A percentile compares a stretch with the other conserved stretches of the same genome.
Conservation (phyloP, 2,797 vertebrate species). For the Sebastes hubbsi region DNA sequence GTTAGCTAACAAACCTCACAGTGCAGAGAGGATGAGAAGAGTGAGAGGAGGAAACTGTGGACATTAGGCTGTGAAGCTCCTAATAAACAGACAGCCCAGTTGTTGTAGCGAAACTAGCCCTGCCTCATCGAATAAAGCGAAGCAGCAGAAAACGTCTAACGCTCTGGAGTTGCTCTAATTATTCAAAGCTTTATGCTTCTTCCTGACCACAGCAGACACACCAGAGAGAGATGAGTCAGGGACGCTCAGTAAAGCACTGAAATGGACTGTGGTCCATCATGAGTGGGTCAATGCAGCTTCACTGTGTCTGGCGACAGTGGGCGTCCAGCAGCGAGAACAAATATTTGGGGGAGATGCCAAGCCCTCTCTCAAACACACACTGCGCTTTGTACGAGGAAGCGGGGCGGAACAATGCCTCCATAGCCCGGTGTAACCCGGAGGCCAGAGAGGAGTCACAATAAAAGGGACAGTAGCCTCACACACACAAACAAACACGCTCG, state of each 20-base stretch:
- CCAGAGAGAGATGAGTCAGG: conserved; percentile 21
- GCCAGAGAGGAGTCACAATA: conserved; percentile 41
- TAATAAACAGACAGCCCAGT: conserved; percentile 20
- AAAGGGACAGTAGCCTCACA: conserved; percentile 23
- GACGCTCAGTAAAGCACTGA: not conserved
- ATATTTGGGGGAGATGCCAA: conserved; percentile 81
- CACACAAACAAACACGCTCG: conserved; percentile 8
- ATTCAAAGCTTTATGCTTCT: not conserved
- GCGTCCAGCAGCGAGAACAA: conserved; percentile 74
- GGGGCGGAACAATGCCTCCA: conserved; percentile 75
- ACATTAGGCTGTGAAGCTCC: conserved; percentile 19
- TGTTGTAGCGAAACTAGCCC: conserved; percentile 24
- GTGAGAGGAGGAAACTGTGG: conserved; percentile 6
- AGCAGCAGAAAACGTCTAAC: conserved; percentile 8
- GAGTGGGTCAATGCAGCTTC: conserved; percentile 44
- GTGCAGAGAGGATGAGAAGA: not conserved
- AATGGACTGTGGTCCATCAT: conserved; percentile 3
- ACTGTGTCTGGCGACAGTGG: conserved; percentile 59
- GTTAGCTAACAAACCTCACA: conserved; percentile 11
- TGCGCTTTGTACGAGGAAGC: conserved; percentile 74
- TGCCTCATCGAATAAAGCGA: not conserved
- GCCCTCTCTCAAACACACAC: conserved; percentile 74
- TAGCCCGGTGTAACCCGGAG: conserved; percentile 57
- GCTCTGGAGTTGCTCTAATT: conserved; percentile 5
- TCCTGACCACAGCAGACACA: not conserved